Evolutionary conservation across 1,140 invertebrate genomes (phyloP).

Genomic region (Diorhabda elongata): DNA sequence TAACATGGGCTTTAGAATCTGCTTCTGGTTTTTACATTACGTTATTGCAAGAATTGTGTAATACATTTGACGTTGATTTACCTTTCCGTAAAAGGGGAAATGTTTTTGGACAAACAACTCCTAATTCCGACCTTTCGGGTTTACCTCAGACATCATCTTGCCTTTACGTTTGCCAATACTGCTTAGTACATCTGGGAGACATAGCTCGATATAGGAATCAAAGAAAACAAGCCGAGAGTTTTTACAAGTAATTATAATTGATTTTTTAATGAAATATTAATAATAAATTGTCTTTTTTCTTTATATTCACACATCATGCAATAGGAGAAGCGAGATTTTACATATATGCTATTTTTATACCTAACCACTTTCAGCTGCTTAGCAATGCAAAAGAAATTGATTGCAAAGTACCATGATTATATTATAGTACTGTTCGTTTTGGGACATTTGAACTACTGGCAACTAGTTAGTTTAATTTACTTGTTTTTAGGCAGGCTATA

Average conservation of each 20-base stretch:
- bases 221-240: slow-evolving; percentile 72
- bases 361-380: too few species aligned
- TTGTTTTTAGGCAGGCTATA: slow-evolving; percentile 67
- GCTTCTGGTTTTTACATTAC: slow-evolving; percentile 82
- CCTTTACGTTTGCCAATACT: slow-evolving; percentile 81
- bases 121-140: slow-evolving; percentile 30
- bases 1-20: slow-evolving; percentile 74
- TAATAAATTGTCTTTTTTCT: neutral
- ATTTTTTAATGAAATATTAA: too few species aligned
- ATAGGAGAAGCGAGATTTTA: neutral
- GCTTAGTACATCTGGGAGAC: slow-evolving; percentile 81
- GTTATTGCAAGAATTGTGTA: slow-evolving; percentile 76
- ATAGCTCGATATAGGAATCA: slow-evolving; percentile 79
- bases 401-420: too few species aligned
- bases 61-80: slow-evolving; percentile 74
- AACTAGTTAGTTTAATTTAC: slow-evolving; percentile 8
- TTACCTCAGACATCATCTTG: slow-evolving; percentile 68
- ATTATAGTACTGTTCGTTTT: too few species aligned
- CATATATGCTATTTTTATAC: too few species aligned
- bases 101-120: slow-evolving; percentile 39
- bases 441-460: too few species aligned
- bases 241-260: slow-evolving; percentile 58
- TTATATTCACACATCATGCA: neutral
- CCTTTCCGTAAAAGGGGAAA: slow-evolving; percentile 58
- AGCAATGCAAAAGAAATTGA: too few species aligned